Conservation (phyloP, 1,140 invertebrate genomes). For the Drosophila santomea region DNA sequence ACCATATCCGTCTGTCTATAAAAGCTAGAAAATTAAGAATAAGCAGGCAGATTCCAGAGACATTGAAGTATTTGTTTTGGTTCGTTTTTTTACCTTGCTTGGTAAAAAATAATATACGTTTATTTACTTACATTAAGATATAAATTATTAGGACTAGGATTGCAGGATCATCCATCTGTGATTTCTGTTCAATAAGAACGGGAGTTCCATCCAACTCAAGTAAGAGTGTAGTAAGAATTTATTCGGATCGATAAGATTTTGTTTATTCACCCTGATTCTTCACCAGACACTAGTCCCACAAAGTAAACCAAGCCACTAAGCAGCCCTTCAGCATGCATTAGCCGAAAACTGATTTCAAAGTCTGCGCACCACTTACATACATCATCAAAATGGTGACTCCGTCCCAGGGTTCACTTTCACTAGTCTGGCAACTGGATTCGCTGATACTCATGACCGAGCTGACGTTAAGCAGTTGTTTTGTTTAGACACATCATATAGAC, state of each 20-base stretch:
- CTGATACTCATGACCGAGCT: not conserved
- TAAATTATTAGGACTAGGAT: not conserved
- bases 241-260: not conserved
- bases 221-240: not conserved
- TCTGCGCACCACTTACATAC: conserved; percentile 42
- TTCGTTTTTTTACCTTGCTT: too few species aligned
- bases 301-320: conserved; percentile 26
- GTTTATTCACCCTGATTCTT: conserved; percentile 41
- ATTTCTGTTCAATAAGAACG: not conserved
- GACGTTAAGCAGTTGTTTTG: conserved; percentile 8
- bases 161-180: not conserved
- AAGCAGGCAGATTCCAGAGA: too few species aligned
- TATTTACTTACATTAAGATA: not conserved
- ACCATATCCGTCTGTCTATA: too few species aligned
- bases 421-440: conserved; percentile 27
- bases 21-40: too few species aligned
- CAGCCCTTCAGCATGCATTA: not conserved
- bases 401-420: conserved; percentile 24
- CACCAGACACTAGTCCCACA: conserved; percentile 55
- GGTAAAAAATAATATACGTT: not conserved
- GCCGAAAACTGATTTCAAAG: not conserved
- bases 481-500: too few species aligned
- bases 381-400: conserved; percentile 59
- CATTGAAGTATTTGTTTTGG: too few species aligned
- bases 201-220: too few species aligned